Percentiles rank a stretch among this genome's conserved stretches.
These are phyloP conservation scores for Pelobates fuscus DNA, from an alignment of 2,113 vertebrate genomes.

Conservation along the genomic window DNA sequence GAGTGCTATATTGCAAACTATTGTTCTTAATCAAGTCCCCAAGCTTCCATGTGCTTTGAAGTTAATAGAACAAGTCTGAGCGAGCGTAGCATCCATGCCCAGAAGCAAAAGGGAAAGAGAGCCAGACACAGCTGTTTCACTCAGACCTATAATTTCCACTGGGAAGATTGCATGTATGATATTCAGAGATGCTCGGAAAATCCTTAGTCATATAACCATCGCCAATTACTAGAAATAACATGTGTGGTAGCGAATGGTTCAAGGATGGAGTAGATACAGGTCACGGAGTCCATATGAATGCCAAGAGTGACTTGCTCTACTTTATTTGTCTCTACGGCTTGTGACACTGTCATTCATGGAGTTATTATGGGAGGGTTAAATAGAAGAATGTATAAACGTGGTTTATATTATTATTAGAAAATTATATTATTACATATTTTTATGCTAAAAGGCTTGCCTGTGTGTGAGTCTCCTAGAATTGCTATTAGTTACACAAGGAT, in stretches of 20 bases:
- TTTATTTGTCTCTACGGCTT: no score
- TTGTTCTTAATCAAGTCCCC: constrained; percentile 30
- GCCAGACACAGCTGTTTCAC: constrained; percentile 42
- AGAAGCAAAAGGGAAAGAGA: constrained; percentile 20
- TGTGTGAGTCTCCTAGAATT: no score
- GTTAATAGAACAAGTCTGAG: constrained; percentile 31
- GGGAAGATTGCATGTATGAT: constrained; percentile 6
- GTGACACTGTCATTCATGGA: no score
- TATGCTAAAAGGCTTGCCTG: no score
- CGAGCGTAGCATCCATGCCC: constrained; percentile 26
- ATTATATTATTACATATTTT: no score
- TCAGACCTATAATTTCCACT: constrained; percentile 36
- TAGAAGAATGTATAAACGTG: no score
- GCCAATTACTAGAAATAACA: constrained; percentile 28
- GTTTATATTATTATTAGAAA: no score
- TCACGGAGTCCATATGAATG: background rate
- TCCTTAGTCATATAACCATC: constrained; percentile 30
- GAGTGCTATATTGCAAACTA: background rate
- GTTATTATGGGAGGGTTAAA: no score
- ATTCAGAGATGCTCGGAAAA: constrained; percentile 36
- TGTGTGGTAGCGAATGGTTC: background rate
- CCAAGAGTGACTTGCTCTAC: no score
- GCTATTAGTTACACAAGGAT: no score
- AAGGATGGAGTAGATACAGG: background rate
- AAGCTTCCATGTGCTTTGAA: constrained; percentile 29